Percentiles rank a stretch among this genome's conserved stretches.
These are phyloP conservation scores for Drosophila ironensis DNA, from an alignment of 1,140 invertebrate species.

Conservation along the genomic window DNA sequence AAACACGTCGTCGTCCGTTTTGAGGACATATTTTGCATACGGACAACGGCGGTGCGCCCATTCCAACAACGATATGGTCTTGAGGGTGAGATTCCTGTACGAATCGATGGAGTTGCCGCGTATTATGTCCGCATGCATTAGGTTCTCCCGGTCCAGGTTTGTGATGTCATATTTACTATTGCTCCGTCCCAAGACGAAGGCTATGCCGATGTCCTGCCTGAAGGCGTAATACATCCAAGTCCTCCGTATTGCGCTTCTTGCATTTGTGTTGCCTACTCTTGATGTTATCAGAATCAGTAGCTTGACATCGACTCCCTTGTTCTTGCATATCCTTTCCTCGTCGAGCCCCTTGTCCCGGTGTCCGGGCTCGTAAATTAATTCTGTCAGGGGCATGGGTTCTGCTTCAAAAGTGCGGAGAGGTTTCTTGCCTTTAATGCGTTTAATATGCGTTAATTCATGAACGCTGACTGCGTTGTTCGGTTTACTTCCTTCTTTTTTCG, in stretches of 20 bases:
- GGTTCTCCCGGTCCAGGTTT: constrained; percentile 86
- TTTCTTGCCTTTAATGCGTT: too few relatives aligned
- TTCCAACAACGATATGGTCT: constrained; percentile 92
- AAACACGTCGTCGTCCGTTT: constrained; percentile 96
- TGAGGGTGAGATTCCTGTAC: constrained; percentile 93
- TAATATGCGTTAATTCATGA: too few relatives aligned
- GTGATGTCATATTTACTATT: constrained; percentile 83
- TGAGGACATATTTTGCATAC: constrained; percentile 88
- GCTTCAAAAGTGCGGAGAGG: too few relatives aligned
- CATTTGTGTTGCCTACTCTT: constrained; percentile 88
- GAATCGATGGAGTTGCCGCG: constrained; percentile 91
- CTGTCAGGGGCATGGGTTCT: constrained; percentile 39
- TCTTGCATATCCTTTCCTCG: constrained; percentile 83
- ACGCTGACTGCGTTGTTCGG: too few relatives aligned
- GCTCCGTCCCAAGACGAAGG: constrained; percentile 88
- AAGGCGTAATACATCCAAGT: constrained; percentile 92
- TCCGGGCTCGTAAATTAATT: constrained; percentile 86
- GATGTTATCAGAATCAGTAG: constrained; percentile 91
- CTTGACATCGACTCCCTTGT: constrained; percentile 85
- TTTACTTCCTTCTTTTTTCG: too few relatives aligned
- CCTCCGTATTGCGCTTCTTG: constrained; percentile 89
- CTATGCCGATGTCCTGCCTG: constrained; percentile 88
- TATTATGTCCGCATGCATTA: constrained; percentile 89
- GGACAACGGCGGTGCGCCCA: constrained; percentile 92
- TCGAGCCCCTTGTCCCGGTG: constrained; percentile 86